These are phyloP conservation scores for Leptopilina boulardi DNA, from an alignment of 1,140 invertebrate species.

Conservation along the genomic window DNA sequence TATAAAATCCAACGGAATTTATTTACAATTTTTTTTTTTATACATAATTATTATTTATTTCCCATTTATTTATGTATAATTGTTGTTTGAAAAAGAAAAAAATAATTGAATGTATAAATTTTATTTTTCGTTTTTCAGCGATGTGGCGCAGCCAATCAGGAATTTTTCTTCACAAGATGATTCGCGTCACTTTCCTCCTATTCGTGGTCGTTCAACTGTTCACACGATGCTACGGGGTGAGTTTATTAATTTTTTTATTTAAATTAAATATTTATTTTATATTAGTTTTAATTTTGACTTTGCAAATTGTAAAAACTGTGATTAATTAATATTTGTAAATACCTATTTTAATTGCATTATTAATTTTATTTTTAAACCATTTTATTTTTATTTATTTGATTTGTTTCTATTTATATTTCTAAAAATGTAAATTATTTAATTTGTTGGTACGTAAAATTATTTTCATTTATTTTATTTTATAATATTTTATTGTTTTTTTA, in stretches of 20 bases:
- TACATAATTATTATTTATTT: neutral
- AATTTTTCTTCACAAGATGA: conserved; percentile 75
- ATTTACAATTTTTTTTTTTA: neutral
- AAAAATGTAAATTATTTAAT: too few species aligned
- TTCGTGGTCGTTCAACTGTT: conserved; percentile 73
- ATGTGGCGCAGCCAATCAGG: conserved; percentile 74
- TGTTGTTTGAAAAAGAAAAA: neutral
- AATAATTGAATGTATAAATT: conserved; percentile 34
- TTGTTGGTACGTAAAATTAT: too few species aligned
- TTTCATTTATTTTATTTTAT: too few species aligned
- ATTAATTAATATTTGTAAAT: too few species aligned
- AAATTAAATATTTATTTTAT: neutral
- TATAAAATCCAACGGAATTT: neutral
- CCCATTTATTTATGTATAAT: neutral
- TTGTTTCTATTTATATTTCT: too few species aligned
- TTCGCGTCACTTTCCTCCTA: conserved; percentile 73
- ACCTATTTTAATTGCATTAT: too few species aligned
- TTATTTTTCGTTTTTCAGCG: conserved; percentile 66
- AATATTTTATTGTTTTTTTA: too few species aligned
- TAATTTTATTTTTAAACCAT: too few species aligned
- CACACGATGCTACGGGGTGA: conserved; percentile 75
- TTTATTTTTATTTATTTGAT: too few species aligned
- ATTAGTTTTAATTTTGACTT: neutral
- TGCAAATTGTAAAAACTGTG: too few species aligned
- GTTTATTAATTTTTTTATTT: conserved; percentile 42